Conservation (phyloP, 2,797 vertebrate genomes). For the Columba guinea region DNA sequence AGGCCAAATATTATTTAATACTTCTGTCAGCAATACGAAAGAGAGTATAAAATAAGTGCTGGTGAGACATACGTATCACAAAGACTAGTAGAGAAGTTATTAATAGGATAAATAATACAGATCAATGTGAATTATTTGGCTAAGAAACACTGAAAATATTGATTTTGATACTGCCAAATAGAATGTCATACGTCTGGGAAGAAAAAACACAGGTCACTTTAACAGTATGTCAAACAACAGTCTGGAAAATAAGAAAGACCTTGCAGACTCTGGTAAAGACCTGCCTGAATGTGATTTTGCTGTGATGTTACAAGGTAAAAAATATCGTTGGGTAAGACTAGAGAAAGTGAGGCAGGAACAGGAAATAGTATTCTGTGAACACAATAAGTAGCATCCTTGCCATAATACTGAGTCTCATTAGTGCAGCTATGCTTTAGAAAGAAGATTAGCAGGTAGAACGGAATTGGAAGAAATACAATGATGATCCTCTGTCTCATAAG, state of each 20-base stretch:
- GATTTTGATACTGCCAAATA: background rate
- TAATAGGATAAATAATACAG: background rate
- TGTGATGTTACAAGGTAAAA: background rate
- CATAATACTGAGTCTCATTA: fast-evolving
- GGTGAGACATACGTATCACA: background rate
- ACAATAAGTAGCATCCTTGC: background rate
- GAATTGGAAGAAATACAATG: background rate
- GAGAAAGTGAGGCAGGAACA: background rate
- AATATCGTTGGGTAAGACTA: background rate
- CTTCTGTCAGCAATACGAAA: background rate
- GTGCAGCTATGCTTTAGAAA: background rate
- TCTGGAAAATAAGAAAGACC: background rate
- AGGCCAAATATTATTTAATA: constrained; percentile 5
- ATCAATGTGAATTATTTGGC: background rate
- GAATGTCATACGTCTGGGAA: background rate
- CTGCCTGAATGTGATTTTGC: background rate
- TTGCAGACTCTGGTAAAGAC: background rate
- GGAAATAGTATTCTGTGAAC: background rate
- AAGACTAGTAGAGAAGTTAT: background rate
- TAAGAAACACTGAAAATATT: background rate
- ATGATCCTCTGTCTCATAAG: background rate
- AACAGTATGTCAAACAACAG: background rate
- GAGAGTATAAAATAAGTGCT: background rate
- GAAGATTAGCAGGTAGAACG: background rate
- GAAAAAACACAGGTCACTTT: background rate